phyloP scores from a whole-genome alignment of 35 echinoderm and acorn worm genomes.

The Apostichopus japonicus region DNA sequence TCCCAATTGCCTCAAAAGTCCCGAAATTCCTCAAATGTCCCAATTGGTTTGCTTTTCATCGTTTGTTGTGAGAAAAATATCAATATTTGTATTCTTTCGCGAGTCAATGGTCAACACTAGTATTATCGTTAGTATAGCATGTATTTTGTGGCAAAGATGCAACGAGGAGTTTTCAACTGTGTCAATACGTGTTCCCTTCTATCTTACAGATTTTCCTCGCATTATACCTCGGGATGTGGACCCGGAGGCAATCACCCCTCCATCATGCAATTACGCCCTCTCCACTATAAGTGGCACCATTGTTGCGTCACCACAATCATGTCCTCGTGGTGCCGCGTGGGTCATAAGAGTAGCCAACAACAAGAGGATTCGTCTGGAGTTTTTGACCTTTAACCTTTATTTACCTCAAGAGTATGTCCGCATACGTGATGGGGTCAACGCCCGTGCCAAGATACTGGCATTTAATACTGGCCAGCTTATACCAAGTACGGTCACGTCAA shows the following conservation, averaged over 20 bases:
- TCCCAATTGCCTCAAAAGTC: no score
- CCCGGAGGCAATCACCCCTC: not conserved
- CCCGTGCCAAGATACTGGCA: conserved; percentile 63
- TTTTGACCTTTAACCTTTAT: conserved; percentile 75
- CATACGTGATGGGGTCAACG: conserved; percentile 68
- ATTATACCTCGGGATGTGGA: conserved; percentile 13
- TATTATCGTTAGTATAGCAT: not conserved
- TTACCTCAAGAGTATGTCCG: conserved; percentile 75
- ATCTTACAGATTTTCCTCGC: conserved; percentile 12
- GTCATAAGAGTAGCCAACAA: conserved; percentile 55
- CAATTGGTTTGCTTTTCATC: no score
- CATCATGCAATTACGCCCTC: conserved; percentile 34
- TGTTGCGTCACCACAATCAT: conserved; percentile 26
- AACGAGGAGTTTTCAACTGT: not conserved
- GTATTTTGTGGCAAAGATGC: not conserved
- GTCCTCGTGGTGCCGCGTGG: conserved; percentile 60
- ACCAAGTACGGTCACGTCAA: conserved; percentile 64
- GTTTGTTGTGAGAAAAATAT: no score
- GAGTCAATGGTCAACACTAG: no score
- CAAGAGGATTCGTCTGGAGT: conserved; percentile 66
- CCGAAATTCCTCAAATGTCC: no score
- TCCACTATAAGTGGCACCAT: not conserved
- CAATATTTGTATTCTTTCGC: no score
- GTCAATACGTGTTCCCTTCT: no score
- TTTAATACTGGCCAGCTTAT: conserved; percentile 77